These are phyloP conservation scores for Accipiter cooperii DNA, from an alignment of 2,113 vertebrate genomes.

Conservation along the genomic window DNA sequence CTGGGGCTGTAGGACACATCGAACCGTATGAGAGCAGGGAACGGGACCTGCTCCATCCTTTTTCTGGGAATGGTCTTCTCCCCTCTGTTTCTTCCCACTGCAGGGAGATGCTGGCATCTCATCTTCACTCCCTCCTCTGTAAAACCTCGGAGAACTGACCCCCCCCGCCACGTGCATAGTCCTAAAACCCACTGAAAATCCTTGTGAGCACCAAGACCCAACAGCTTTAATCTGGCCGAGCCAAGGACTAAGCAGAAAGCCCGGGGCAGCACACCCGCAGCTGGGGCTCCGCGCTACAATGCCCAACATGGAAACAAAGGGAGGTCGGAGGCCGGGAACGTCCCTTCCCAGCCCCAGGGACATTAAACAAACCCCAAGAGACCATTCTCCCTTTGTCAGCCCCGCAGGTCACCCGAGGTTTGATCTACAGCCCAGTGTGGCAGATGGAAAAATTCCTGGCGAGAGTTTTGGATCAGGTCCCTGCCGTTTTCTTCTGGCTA, in stretches of 20 bases:
- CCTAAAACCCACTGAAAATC: background rate
- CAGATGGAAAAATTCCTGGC: background rate
- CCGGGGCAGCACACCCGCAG: background rate
- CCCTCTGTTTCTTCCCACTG: rapidly evolving
- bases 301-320: conserved; percentile 17
- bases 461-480: background rate
- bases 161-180: rapidly evolving
- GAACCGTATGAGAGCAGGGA: background rate
- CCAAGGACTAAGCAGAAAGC: background rate
- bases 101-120: background rate
- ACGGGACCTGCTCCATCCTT: background rate
- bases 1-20: background rate
- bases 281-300: background rate
- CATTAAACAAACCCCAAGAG: conserved; percentile 50
- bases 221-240: background rate
- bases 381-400: conserved; percentile 11
- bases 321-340: background rate
- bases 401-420: background rate
- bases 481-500: rapidly evolving
- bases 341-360: conserved; percentile 30
- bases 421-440: background rate
- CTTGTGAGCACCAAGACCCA: background rate
- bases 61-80: rapidly evolving
- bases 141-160: background rate
- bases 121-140: background rate